These are phyloP conservation scores for Lophura nycthemera DNA, from an alignment of 2,113 vertebrate species.

Conservation along the genomic window DNA sequence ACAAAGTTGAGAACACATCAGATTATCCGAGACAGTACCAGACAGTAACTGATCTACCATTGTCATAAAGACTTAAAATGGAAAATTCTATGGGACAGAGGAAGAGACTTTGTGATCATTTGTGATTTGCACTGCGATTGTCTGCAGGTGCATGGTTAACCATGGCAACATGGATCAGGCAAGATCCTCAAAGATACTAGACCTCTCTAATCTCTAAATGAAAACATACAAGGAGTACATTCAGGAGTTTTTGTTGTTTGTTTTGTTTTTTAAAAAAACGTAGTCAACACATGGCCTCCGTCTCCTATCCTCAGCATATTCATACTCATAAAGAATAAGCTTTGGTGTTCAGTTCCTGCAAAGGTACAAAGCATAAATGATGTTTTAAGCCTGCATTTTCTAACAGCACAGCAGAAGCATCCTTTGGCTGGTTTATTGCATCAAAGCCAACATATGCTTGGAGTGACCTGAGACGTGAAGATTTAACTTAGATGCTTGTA, in stretches of 20 bases:
- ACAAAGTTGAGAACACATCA: background rate
- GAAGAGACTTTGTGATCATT: background rate
- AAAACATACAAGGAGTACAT: accelerated
- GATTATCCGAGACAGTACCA: background rate
- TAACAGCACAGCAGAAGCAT: background rate
- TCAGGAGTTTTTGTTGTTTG: background rate
- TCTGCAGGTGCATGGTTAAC: accelerated
- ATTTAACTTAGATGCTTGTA: background rate
- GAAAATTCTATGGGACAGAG: background rate
- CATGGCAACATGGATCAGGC: background rate
- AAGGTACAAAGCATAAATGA: background rate
- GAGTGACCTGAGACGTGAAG: background rate
- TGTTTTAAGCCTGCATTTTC: background rate
- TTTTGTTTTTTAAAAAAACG: background rate
- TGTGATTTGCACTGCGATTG: background rate
- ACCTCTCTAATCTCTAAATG: background rate
- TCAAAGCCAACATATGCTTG: background rate
- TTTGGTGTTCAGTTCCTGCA: accelerated
- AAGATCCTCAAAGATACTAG: background rate
- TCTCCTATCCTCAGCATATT: too few relatives aligned
- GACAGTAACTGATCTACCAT: too few relatives aligned
- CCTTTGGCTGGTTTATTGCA: too few relatives aligned
- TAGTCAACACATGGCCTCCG: too few relatives aligned
- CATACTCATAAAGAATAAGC: accelerated
- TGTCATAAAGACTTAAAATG: background rate